Percentiles rank a stretch among this genome's conserved stretches.
Evolutionary conservation across 64 coral and sea anemone species (phyloP).

Genomic region (Acropora tenuis): DNA sequence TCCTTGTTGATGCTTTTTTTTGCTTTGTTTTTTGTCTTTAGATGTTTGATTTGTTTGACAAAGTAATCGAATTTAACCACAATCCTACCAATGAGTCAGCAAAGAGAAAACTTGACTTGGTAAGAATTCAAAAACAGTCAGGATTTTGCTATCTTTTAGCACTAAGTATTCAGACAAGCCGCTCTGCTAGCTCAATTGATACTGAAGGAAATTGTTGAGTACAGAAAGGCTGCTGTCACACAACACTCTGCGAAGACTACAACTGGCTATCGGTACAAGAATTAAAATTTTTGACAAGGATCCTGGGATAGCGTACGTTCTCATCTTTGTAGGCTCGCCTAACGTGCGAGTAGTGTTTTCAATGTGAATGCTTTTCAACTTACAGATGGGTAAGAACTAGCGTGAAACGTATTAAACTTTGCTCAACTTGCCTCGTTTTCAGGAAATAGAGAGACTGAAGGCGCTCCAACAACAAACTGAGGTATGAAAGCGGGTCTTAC

Average conservation of each 20-base stretch:
- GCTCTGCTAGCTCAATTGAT: too few species aligned
- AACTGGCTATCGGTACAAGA: too few species aligned
- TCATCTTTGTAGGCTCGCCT: too few species aligned
- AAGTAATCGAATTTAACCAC: slow-evolving; percentile 86
- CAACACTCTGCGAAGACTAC: too few species aligned
- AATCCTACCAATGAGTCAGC: slow-evolving; percentile 85
- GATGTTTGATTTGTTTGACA: slow-evolving; percentile 85
- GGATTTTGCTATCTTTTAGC: too few species aligned
- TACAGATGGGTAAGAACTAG: background rate
- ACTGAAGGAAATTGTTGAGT: too few species aligned
- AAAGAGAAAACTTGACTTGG: slow-evolving; percentile 86
- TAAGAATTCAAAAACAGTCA: slow-evolving; percentile 20
- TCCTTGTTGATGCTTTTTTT: background rate
- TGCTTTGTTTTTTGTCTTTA: slow-evolving; percentile 12
- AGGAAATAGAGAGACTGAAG: slow-evolving; percentile 87
- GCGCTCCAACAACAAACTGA: slow-evolving; percentile 59
- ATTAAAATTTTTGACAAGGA: too few species aligned
- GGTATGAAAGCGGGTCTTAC: slow-evolving; percentile 38
- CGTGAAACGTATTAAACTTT: background rate
- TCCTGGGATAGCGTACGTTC: too few species aligned
- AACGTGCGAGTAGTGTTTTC: too few species aligned
- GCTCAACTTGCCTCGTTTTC: background rate
- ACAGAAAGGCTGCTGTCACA: too few species aligned
- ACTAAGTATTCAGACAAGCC: too few species aligned
- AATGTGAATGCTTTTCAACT: too few species aligned